A percentile compares a stretch with the other conserved stretches of the same genome.
Conservation (phyloP, 2,888 invertebrate species). For the Amphipyra berbera region DNA sequence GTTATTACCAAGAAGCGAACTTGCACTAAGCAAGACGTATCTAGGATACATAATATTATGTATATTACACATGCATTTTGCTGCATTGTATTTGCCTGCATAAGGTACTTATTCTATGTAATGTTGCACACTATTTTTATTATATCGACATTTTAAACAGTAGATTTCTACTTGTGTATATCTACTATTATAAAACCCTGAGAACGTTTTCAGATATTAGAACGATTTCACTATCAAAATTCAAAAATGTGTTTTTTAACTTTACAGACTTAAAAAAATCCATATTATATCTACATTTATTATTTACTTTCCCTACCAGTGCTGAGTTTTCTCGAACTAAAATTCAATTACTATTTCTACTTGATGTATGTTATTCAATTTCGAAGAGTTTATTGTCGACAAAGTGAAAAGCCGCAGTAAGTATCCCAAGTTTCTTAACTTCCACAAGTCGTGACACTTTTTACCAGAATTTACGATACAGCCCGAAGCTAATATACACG, state of each 20-base stretch:
- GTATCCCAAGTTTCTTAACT: constrained; percentile 65
- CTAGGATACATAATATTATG: too few relatives aligned
- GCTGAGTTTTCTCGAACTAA: constrained; percentile 51
- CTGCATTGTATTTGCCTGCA: constrained; percentile 20
- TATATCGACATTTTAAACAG: constrained; percentile 29
- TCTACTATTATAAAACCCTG: too few relatives aligned
- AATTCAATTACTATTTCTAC: constrained; percentile 61
- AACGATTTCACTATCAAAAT: background rate
- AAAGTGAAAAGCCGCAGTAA: constrained; percentile 67
- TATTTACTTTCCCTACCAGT: constrained; percentile 31
- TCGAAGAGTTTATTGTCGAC: constrained; percentile 68
- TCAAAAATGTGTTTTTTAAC: constrained; percentile 3
- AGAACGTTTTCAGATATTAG: background rate
- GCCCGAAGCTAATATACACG: constrained; percentile 59
- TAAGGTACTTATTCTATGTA: constrained; percentile 6
- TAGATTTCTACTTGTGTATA: too few relatives aligned
- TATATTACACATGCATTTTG: too few relatives aligned
- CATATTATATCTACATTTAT: constrained; percentile 23
- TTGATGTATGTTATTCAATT: constrained; percentile 64
- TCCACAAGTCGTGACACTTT: constrained; percentile 68
- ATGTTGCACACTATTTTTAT: constrained; percentile 27
- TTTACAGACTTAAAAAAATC: constrained; percentile 19
- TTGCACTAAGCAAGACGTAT: too few relatives aligned
- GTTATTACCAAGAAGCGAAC: too few relatives aligned
- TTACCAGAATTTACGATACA: constrained; percentile 67